Base-by-base conservation (phyloP, 2,113 vertebrate species). In the Chlorodrepanis virens region DNA sequence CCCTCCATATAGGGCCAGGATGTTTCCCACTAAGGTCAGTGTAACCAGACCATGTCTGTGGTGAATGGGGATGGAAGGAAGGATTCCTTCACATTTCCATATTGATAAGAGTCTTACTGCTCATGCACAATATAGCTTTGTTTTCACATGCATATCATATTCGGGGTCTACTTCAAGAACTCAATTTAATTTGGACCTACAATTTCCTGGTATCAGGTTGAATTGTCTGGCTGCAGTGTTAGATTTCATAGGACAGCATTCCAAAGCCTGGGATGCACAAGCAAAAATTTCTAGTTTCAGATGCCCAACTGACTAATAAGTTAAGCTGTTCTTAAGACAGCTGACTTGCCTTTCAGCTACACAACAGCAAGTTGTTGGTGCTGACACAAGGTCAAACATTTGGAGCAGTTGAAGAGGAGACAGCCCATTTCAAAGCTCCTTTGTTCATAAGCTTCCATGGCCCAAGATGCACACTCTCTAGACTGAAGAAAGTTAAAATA, bases 361-460 rank as follows among this genome's bases (percentile, higher is more conserved):
- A 93, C 45, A 92, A 94, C 40, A 92, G 85, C 72, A 86, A 85
- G 45, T 16, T 39, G 28, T 61, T 61, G 31, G 31, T 31, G 72
- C 33, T 60, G 80, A 80, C 56, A 80, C 50, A 75, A 47, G 77
- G 87, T 87, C 90, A 95, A 82, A 90, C 47, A 87, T 74, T 80
- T 78, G 70, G 59, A 85, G 71, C 76, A 49, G 42, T 1, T 78
- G 61, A 76, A 85, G 53, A 68, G 29, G 72, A 80, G n/a, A 84
- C 20, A 81, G 63, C 39, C 22, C 12, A 27, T 83, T 96, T 94
- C 85, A 96, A 96, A 97, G n/a, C 65, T 90, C 56, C 70, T 94
- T 91, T 94, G 83, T 94, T 77, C 70, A 16, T 64, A 60, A 82
- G 50, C n/a, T 85, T 80, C 69, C 63, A 33, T 20, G 29, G 78